Evolutionary conservation across 2,113 vertebrate species (phyloP), one percentile per base, ranked within the genome.

Genomic region (Stomatorhinus ivindoensis): DNA sequence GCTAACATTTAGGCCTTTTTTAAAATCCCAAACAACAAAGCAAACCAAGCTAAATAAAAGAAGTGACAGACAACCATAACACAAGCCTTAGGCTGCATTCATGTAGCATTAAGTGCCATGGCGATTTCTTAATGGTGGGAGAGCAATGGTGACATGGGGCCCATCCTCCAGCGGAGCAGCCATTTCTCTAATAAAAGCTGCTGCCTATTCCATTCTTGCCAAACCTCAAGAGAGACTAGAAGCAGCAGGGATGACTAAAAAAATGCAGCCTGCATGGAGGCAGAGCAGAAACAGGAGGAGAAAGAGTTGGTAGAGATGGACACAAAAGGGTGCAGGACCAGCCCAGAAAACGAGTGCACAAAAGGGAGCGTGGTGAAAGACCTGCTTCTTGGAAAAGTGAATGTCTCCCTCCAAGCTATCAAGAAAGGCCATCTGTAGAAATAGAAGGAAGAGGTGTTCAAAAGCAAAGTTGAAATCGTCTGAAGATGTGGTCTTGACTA

Each of bases 371-470:
- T 93, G 94, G 93, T 94, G 95, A 95, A 94, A 96, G 94, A 96
- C 95, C 96, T 96, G 96, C 95, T 96, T 96, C 95, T 95, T 96
- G 95, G 94, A 88, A 95, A 96, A 96, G 92, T 95, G 95, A 95
- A 94, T 95, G 95, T 96, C 96, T 96, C 95, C 96, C 95, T 96
- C 96, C 96, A 96, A 96, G 95, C 95, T 96, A 96, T 96, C 96
- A 96, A 96, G 95, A 96, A 96, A 96, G 95, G 96, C 96, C 95
- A 95, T 96, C 96, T 96, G 96, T 95, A 92, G 94, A 94, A 91
- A 96, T 94, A 96, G 92, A 96, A 96, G 95, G 94, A 92, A 95
- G 94, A 96, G 91, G 94, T 11, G 91, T 88, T 91, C 88, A 92
- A 89, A 42, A 85, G 90, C 88, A 80, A 53, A 73, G 94, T 91